Percentiles rank a stretch among this genome's conserved stretches.
These are phyloP conservation scores for Gryllus bimaculatus DNA, from an alignment of 1,140 invertebrate genomes.

Conservation along the genomic window DNA sequence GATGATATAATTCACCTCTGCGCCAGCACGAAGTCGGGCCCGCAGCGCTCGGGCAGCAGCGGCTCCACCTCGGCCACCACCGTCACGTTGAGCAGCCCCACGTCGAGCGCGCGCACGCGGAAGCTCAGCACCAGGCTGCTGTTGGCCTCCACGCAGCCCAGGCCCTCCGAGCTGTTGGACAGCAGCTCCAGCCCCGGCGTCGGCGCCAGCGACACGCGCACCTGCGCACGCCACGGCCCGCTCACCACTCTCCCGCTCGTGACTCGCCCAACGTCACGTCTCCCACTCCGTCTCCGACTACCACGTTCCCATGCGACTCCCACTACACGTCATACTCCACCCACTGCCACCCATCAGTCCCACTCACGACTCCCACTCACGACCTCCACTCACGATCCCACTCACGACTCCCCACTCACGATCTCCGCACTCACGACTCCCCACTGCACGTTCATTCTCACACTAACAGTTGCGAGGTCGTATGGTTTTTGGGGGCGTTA, in stretches of 20 bases:
- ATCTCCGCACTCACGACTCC: no score
- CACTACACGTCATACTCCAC: no score
- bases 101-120: conserved; percentile 36
- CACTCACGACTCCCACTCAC: no score
- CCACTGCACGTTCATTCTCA: no score
- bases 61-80: conserved; percentile 45
- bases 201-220: conserved; percentile 40
- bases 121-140: conserved; percentile 41
- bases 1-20: not conserved
- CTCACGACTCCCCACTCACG: no score
- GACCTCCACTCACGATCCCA: no score
- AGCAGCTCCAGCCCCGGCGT: conserved; percentile 38
- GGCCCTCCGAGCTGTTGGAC: conserved; percentile 16
- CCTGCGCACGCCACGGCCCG: conserved; percentile 28
- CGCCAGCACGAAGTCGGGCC: conserved; percentile 32
- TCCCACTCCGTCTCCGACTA: no score
- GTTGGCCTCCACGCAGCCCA: conserved; percentile 37
- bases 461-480: no score
- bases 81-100: conserved; percentile 49
- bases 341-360: no score
- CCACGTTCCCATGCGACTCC: no score
- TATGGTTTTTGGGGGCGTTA: no score
- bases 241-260: not conserved
- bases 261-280: no score
- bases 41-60: conserved; percentile 36